A percentile compares a stretch with the other conserved stretches of the same genome.
Conservation (phyloP, 2,797 vertebrate genomes). For the Mus minutoides region DNA sequence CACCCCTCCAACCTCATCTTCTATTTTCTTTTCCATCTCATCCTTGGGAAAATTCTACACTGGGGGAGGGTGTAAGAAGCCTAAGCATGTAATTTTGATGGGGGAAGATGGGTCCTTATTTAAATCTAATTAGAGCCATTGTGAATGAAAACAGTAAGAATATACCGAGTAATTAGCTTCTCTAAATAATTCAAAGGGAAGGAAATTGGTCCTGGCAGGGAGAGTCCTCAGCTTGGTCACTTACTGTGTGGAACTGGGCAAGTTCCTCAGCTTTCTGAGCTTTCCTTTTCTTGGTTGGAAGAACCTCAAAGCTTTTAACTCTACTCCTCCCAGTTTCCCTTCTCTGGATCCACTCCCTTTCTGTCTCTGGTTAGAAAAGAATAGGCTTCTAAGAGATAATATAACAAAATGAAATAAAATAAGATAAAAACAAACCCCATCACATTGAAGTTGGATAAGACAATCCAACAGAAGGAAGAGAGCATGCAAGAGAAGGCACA, state of each 20-base stretch:
- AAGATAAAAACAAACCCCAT: not conserved
- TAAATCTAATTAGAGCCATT: slow-evolving; percentile 21
- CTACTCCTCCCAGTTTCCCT: not conserved
- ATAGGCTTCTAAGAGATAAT: not conserved
- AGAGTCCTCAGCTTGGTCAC: not conserved
- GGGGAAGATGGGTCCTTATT: not conserved
- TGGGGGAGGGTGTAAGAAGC: not conserved
- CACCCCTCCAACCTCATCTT: not conserved
- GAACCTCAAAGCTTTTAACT: not conserved
- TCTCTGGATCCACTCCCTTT: not conserved
- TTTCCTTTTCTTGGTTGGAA: slow-evolving; percentile 33
- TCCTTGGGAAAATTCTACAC: not conserved
- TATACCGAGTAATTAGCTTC: not conserved
- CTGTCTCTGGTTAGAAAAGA: not conserved
- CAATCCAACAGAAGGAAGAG: not conserved
- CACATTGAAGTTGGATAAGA: not conserved
- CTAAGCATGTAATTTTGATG: slow-evolving; percentile 1
- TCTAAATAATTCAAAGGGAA: slow-evolving; percentile 39
- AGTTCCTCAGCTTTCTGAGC: not conserved
- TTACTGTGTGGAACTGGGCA: not conserved
- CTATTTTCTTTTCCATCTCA: not conserved
- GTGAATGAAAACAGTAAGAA: slow-evolving; percentile 39
- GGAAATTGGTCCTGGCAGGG: not conserved
- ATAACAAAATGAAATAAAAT: not conserved
- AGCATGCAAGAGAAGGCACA: not conserved